Evolutionary conservation across 2,888 invertebrate species (phyloP), one percentile per base, ranked within the genome.

Genomic region (Lycaena phlaeas): DNA sequence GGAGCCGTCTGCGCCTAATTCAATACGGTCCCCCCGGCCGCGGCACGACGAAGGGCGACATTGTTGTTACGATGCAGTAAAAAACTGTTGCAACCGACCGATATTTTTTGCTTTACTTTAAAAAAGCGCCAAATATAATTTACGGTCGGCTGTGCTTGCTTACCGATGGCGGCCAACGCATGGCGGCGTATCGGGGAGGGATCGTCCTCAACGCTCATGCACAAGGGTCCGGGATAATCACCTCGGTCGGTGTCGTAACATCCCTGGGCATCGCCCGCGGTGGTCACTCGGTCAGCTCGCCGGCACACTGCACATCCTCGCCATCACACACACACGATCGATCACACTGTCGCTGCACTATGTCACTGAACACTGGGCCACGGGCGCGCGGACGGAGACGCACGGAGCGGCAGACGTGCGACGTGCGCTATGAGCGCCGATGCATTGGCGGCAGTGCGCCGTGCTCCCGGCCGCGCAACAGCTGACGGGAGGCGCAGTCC

Each of bases 191-290:
- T 51, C 56, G 56, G n/a, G n/a, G n/a, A n/a, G n/a, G n/a, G n/a
- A 56, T 50, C 52, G 56, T 49, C 55, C 53, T 51, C 66, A 62
- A 46, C 46, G 54, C 59, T 63, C 71, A 70, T 64, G 72, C 68
- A 67, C 67, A 68, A 67, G 67, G 63, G 69, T 51, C 75, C 68
- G 69, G 70, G 76, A 81, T 82, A 82, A 75, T 82, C 84, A 85
- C 85, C 85, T 85, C 82, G 77, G 67, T 75, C 76, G 78, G 64
- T 78, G 79, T 66, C 74, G 84, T 70, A 85, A 72, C 78, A 79
- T 79, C 63, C 78, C 78, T 78, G 72, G 56, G 71, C 81, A 79
- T 79, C 73, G 67, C 71, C 67, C 63, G 63, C 61, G 70, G 61
- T 59, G 63, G 56, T n/a, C n/a, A n/a, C n/a, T n/a, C 66, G 75